Conservation (phyloP, 2,888 invertebrate species). For the Spisula subtruncata region DNA sequence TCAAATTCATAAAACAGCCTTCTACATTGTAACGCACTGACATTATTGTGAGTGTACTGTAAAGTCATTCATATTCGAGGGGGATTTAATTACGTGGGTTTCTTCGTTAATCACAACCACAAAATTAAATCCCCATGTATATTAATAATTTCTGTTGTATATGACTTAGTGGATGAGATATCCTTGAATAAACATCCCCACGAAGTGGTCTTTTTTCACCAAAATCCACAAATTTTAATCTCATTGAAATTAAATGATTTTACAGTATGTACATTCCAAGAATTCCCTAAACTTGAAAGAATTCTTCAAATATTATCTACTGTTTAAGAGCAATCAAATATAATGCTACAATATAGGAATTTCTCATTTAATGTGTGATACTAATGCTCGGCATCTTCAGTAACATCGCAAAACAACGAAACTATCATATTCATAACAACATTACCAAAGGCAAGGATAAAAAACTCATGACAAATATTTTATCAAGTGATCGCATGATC, state of each 20-base stretch:
- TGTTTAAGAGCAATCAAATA: background rate
- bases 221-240: too few species aligned
- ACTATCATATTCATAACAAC: too few species aligned
- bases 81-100: too few species aligned
- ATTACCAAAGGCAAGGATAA: constrained; percentile 13
- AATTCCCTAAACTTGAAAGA: background rate
- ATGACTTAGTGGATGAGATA: too few species aligned
- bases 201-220: too few species aligned
- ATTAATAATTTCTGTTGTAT: too few species aligned
- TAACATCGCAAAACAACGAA: background rate
- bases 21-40: too few species aligned
- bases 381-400: background rate
- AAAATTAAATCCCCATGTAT: too few species aligned
- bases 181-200: too few species aligned
- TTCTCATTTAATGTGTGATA: background rate
- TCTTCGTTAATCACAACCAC: too few species aligned
- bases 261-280: constrained; percentile 10
- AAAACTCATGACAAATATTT: constrained; percentile 32
- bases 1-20: background rate
- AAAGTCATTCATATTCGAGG: too few species aligned
- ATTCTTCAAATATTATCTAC: constrained; percentile 14
- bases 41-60: background rate
- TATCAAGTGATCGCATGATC: constrained; percentile 29
- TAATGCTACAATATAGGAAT: background rate
- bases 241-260: too few species aligned